phyloP scores from a whole-genome alignment of 2,888 invertebrate genomes.

The Sphecodes monilicornis region DNA sequence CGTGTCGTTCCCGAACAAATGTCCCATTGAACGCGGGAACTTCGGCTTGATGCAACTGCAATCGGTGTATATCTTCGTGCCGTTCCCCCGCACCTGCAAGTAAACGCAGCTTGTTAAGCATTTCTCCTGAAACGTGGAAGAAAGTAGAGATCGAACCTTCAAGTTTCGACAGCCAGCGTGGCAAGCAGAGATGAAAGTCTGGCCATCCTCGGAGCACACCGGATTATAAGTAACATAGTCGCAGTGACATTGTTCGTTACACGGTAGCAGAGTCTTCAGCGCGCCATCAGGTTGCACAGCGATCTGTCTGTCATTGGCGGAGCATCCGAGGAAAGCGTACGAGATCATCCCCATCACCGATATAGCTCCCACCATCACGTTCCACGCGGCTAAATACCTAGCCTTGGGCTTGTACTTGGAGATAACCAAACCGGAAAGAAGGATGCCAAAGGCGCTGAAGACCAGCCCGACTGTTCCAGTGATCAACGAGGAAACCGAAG shows the following conservation, averaged over 20 bases:
- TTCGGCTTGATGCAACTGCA: conserved; percentile 85
- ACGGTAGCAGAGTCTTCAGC: conserved; percentile 85
- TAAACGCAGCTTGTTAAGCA: background rate
- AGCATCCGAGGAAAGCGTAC: conserved; percentile 89
- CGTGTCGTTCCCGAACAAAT: conserved; percentile 63
- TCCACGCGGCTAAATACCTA: conserved; percentile 89
- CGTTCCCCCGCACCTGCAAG: conserved; percentile 76
- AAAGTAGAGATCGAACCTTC: conserved; percentile 71
- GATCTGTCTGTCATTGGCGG: conserved; percentile 86
- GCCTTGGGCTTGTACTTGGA: conserved; percentile 89
- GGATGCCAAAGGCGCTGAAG: conserved; percentile 89
- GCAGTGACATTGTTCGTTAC: conserved; percentile 89
- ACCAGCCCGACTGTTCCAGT: conserved; percentile 90
- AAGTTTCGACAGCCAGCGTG: conserved; percentile 90
- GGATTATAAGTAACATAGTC: conserved; percentile 91
- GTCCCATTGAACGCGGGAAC: conserved; percentile 61
- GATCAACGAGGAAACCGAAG: conserved; percentile 90
- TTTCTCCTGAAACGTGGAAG: background rate
- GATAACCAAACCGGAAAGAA: conserved; percentile 89
- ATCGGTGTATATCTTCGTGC: conserved; percentile 82
- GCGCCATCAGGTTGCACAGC: conserved; percentile 83
- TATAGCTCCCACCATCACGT: conserved; percentile 88
- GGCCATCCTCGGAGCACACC: conserved; percentile 88
- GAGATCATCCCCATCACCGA: conserved; percentile 88
- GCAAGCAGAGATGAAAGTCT: conserved; percentile 92